Percentiles rank a stretch among this genome's conserved stretches.
Conservation (phyloP, 2,888 invertebrate species). For the Drosophila anomalipes region DNA sequence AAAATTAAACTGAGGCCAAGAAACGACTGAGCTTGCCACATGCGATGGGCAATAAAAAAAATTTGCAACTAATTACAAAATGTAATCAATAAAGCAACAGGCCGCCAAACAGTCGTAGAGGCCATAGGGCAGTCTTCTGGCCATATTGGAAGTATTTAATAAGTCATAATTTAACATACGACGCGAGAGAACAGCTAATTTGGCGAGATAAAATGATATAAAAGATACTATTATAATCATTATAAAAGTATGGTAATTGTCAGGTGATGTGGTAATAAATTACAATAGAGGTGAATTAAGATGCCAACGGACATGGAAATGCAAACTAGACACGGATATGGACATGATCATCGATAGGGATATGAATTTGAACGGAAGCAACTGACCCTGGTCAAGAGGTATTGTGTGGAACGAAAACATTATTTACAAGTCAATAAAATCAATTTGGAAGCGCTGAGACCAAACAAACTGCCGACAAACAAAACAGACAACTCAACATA, state of each 20-base stretch:
- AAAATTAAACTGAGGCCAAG: constrained; percentile 63
- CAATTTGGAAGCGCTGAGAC: constrained; percentile 63
- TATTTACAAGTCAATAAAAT: constrained; percentile 80
- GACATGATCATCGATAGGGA: constrained; percentile 23
- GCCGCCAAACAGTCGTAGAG: constrained; percentile 29
- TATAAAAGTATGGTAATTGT: constrained; percentile 3
- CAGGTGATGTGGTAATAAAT: constrained; percentile 47
- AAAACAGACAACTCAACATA: constrained; percentile 5
- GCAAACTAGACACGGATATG: constrained; percentile 6
- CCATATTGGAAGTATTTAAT: background rate
- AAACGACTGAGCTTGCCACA: constrained; percentile 44
- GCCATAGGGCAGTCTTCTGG: background rate
- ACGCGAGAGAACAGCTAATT: constrained; percentile 1
- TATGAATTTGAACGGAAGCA: constrained; percentile 42
- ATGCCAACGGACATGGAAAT: constrained; percentile 25
- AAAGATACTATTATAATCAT: background rate
- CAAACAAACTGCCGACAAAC: constrained; percentile 64
- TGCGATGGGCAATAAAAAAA: constrained; percentile 50
- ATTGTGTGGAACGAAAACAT: constrained; percentile 41
- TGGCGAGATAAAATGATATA: background rate
- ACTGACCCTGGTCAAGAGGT: constrained; percentile 28
- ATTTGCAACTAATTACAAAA: constrained; percentile 81
- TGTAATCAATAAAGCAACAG: constrained; percentile 76
- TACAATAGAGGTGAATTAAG: constrained; percentile 33
- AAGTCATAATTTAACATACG: background rate